phyloP scores from a whole-genome alignment of 2,888 invertebrate species.

The Cosmia pyralina region DNA sequence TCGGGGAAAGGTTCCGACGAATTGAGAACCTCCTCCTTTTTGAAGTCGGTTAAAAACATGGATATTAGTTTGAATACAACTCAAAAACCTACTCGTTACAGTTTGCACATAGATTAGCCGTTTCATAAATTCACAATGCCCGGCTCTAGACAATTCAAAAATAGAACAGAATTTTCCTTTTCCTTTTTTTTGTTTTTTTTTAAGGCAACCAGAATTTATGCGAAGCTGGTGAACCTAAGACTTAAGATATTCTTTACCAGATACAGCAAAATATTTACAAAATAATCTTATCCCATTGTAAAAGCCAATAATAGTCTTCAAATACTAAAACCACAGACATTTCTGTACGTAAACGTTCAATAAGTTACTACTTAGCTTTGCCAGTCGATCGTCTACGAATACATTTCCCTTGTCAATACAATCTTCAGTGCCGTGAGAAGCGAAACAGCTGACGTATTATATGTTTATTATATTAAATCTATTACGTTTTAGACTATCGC shows the following conservation, averaged over 20 bases:
- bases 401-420: slow-evolving; percentile 35
- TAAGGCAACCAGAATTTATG: background rate
- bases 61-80: background rate
- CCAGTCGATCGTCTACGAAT: slow-evolving; percentile 5
- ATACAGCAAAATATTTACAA: background rate
- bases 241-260: background rate
- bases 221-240: background rate
- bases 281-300: background rate
- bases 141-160: background rate
- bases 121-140: no score
- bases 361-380: slow-evolving; percentile 19
- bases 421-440: slow-evolving; percentile 31
- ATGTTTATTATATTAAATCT: slow-evolving; percentile 1
- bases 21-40: no score
- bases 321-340: background rate
- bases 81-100: no score
- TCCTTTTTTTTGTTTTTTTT: no score
- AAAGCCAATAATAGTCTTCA: background rate
- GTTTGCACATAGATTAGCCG: background rate
- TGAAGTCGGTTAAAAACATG: no score
- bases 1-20: no score
- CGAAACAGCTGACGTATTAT: slow-evolving; percentile 33
- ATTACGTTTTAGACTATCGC: background rate
- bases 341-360: background rate
- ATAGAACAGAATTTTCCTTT: no score